These are phyloP conservation scores for Nephrotoma guestfalica DNA, from an alignment of 2,888 invertebrate genomes.

Conservation along the genomic window DNA sequence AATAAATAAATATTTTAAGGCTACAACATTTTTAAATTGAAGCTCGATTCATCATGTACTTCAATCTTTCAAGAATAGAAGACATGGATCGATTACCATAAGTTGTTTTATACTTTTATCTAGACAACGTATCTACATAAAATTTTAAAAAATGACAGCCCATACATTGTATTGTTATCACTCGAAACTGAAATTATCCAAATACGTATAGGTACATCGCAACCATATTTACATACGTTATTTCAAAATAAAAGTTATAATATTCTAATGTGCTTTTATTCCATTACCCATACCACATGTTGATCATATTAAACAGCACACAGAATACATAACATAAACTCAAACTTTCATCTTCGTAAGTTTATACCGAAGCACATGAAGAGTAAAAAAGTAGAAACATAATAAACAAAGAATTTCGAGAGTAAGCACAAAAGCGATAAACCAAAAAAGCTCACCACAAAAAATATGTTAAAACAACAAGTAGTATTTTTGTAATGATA, in stretches of 20 bases:
- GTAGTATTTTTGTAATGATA: neutral
- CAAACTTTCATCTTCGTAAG: neutral
- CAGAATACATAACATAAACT: neutral
- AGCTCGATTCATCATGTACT: neutral
- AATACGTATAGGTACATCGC: neutral
- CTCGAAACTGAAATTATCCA: neutral
- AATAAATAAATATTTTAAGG: neutral
- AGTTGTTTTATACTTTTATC: neutral
- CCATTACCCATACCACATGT: neutral
- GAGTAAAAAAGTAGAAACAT: neutral
- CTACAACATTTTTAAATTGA: neutral
- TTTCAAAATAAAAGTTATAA: neutral
- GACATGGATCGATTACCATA: neutral
- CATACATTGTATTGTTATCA: neutral
- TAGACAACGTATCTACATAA: neutral
- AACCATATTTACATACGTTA: neutral
- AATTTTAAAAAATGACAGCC: neutral
- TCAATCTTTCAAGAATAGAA: neutral
- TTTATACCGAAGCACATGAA: neutral
- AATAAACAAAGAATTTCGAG: neutral
- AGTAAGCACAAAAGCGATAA: neutral
- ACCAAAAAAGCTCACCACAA: neutral
- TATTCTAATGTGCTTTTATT: neutral
- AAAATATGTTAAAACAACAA: neutral
- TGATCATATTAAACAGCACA: neutral